Base-by-base conservation (phyloP, 2,888 invertebrate genomes). In the Criorhina ranunculi region DNA sequence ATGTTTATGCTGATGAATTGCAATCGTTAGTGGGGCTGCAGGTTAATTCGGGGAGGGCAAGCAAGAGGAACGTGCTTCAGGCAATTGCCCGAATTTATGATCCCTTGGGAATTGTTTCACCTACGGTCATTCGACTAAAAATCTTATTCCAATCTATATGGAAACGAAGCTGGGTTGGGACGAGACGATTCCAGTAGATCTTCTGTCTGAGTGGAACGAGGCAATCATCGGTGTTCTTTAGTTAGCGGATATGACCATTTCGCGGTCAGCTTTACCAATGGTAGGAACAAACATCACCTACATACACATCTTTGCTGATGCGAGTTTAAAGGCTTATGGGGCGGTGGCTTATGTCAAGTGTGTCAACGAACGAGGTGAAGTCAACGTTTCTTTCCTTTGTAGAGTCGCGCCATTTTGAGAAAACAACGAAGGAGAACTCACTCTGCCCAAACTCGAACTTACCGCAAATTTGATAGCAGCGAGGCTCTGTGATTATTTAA, bases 251-350 rank as follows among this genome's bases (percentile, higher is more conserved):
- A 24, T 67, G 44, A 29, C 59, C 1, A 9, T 49, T 12, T 37
- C 70, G 35, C 33, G 70, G n/a, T 51, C 46, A 11, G 59, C 59
- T 33, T 6, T 53, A n/a, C 46, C 33, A 46, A 49, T 46, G n/a
- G 1, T 49, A 29, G 19, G 24, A 5, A 59, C 31, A n/a, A 40
- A 12, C 11, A 42, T 11, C n/a, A 70, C 17, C 31, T 46, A 29
- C 9, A 12, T 70, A 44, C 70, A 70, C 49, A 59, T 70, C 15
- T 59, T 70, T 29, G 59, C 49, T 5, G 57, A 59, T 37, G 70
- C 49, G 24, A 24, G 24, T 24, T 24, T 24, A 24, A 70, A 17
- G 15, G 49, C 70, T n/a, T n/a, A n/a, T n/a, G n/a, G n/a, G n/a
- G 49, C 70, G 11, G 70, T 55, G n/a, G 67, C 55, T 2, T 67